A percentile compares a stretch with the other conserved stretches of the same genome.
phyloP scores from a whole-genome alignment of 2,888 invertebrate species.

The Ectropis crepuscularia region DNA sequence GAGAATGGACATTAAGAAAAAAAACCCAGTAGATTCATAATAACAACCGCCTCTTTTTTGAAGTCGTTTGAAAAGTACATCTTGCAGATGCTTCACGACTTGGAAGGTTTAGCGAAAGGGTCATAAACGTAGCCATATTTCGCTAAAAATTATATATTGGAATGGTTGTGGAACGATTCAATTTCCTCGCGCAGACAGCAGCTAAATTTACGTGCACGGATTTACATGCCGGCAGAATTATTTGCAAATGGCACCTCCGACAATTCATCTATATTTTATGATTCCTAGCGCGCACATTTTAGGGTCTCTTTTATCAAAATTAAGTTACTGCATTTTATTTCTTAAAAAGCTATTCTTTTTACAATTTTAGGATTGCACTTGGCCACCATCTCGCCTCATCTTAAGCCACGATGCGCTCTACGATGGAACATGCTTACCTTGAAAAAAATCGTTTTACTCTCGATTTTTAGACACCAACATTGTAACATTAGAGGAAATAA shows the following conservation, averaged over 20 bases:
- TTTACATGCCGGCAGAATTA: slow-evolving; percentile 81
- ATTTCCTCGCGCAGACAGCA: slow-evolving; percentile 82
- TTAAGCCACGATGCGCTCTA: too few species aligned
- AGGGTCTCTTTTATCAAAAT: slow-evolving; percentile 54
- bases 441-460: too few species aligned
- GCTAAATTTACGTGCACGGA: slow-evolving; percentile 81
- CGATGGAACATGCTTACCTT: too few species aligned
- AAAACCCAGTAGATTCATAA: too few species aligned
- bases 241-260: slow-evolving; percentile 76
- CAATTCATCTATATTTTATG: slow-evolving; percentile 74
- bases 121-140: slow-evolving; percentile 58
- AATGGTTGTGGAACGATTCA: slow-evolving; percentile 80
- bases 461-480: too few species aligned
- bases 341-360: neutral
- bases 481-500: too few species aligned
- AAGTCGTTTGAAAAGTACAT: too few species aligned
- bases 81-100: too few species aligned
- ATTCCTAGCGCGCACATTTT: slow-evolving; percentile 59
- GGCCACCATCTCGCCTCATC: too few species aligned
- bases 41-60: too few species aligned
- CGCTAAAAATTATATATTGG: slow-evolving; percentile 74
- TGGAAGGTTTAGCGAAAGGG: slow-evolving; percentile 22
- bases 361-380: neutral
- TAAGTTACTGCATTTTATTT: slow-evolving; percentile 24
- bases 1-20: too few species aligned